Evolutionary conservation across 1,140 invertebrate genomes (phyloP).

Genomic region (Heliconius nattereri): DNA sequence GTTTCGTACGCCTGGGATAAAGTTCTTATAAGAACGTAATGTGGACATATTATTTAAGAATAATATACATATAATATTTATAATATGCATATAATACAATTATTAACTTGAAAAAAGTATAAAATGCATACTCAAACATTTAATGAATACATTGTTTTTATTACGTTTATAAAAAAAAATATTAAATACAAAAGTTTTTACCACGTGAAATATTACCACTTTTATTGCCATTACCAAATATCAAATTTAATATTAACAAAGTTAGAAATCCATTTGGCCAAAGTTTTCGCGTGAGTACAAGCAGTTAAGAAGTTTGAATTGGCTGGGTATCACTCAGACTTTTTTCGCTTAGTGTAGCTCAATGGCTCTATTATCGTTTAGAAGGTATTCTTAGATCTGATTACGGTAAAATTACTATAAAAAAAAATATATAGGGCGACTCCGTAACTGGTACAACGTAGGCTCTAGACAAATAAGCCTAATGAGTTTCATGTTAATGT

Average conservation of each 20-base stretch:
- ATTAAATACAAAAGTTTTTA: neutral
- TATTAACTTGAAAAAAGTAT: too few relatives aligned
- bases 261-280: constrained; percentile 18
- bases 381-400: constrained; percentile 22
- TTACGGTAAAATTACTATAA: constrained; percentile 18
- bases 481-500: neutral
- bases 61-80: too few relatives aligned
- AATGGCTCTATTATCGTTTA: constrained; percentile 30
- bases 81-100: too few relatives aligned
- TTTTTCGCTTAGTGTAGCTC: constrained; percentile 18
- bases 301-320: constrained; percentile 37
- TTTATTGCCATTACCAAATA: constrained; percentile 26
- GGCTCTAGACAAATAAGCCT: neutral
- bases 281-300: constrained; percentile 32
- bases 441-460: constrained; percentile 27
- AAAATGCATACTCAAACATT: too few relatives aligned
- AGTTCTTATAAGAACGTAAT: neutral
- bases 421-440: constrained; percentile 3
- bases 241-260: constrained; percentile 24
- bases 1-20: neutral
- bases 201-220: neutral
- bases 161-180: neutral
- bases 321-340: constrained; percentile 30
- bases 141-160: too few relatives aligned
- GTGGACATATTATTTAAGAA: too few relatives aligned